A percentile compares a stretch with the other conserved stretches of the same genome.
These are phyloP conservation scores for Procavia capensis DNA, from an alignment of 2,113 vertebrate genomes.

Conservation along the genomic window DNA sequence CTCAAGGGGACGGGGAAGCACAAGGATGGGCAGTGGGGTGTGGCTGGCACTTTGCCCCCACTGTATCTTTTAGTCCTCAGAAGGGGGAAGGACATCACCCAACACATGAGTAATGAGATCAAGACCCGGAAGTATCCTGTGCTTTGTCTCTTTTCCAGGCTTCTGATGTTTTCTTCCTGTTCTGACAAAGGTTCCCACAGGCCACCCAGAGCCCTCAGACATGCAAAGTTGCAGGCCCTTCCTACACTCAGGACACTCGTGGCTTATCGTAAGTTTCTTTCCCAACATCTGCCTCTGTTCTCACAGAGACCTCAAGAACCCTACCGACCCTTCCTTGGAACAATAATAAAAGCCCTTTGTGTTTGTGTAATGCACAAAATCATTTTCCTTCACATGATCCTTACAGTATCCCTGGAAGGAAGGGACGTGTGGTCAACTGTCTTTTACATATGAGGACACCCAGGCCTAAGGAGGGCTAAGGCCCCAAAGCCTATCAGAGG, in stretches of 20 bases:
- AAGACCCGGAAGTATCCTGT: neutral
- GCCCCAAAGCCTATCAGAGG: no score
- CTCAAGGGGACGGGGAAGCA: neutral
- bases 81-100: neutral
- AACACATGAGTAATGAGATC: no score
- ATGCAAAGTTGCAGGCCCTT: neutral
- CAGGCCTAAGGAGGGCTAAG: neutral
- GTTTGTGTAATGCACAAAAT: neutral
- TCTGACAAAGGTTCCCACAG: accelerated
- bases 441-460: neutral
- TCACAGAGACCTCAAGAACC: neutral
- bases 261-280: neutral
- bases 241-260: neutral
- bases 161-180: neutral
- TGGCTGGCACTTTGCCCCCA: neutral
- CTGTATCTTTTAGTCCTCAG: neutral
- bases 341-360: no score
- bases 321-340: neutral
- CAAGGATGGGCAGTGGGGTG: neutral
- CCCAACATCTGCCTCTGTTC: neutral
- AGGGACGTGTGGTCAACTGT: neutral
- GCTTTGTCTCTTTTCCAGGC: neutral
- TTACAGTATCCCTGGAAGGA: neutral
- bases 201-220: neutral
- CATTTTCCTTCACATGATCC: neutral